phyloP scores from a whole-genome alignment of 2,113 vertebrate genomes.

The Nothobranchius furzeri region DNA sequence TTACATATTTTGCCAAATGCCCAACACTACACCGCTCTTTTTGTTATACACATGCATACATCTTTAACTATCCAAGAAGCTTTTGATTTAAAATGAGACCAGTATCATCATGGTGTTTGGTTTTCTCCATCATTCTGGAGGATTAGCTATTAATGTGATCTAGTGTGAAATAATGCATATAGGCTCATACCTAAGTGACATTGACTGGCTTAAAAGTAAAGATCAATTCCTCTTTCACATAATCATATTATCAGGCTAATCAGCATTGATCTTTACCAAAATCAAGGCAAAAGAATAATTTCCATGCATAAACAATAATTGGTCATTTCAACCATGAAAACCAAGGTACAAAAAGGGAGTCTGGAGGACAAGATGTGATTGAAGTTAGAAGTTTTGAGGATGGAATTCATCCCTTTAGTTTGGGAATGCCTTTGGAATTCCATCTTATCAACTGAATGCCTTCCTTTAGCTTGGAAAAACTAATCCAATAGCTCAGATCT shows the following conservation, averaged over 20 bases:
- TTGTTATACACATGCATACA: no score
- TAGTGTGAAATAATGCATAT: slow-evolving; percentile 69
- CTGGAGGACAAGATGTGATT: slow-evolving; percentile 44
- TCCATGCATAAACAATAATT: slow-evolving; percentile 57
- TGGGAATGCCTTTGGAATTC: background rate
- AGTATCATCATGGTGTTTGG: slow-evolving; percentile 16
- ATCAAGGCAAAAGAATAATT: slow-evolving; percentile 46
- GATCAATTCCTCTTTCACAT: slow-evolving; percentile 72
- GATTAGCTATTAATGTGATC: slow-evolving; percentile 73
- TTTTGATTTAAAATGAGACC: background rate
- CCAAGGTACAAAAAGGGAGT: background rate
- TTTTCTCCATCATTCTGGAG: slow-evolving; percentile 55
- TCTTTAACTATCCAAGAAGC: background rate
- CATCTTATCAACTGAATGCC: background rate
- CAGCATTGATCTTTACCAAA: slow-evolving; percentile 64
- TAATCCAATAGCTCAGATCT: slow-evolving; percentile 16
- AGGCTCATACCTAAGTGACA: slow-evolving; percentile 71
- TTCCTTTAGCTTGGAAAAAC: slow-evolving; percentile 14
- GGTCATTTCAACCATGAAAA: slow-evolving; percentile 37
- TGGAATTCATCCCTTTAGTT: slow-evolving; percentile 3
- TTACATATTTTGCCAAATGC: no score
- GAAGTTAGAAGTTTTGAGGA: slow-evolving; percentile 21
- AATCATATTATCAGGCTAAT: slow-evolving; percentile 77
- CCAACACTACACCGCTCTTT: no score
- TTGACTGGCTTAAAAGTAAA: slow-evolving; percentile 73